phyloP scores from a whole-genome alignment of 1,140 invertebrate genomes.

The Zaprionus vittiger region DNA sequence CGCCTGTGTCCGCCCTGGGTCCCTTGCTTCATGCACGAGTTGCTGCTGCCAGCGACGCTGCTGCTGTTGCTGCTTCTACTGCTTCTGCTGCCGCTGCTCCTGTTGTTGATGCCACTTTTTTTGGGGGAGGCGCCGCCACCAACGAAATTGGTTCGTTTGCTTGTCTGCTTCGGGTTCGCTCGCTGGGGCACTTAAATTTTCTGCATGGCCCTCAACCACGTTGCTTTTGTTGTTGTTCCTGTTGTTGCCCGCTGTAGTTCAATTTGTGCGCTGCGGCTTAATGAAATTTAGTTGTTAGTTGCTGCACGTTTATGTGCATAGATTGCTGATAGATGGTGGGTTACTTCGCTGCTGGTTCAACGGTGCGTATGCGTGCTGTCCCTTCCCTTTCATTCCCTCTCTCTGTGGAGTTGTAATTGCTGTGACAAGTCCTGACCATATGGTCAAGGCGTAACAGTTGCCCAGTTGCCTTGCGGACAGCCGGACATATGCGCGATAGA shows the following conservation, averaged over 20 bases:
- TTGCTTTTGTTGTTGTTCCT: constrained; percentile 38
- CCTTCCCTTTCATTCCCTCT: neutral
- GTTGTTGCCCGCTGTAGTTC: constrained; percentile 66
- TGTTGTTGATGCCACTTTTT: constrained; percentile 47
- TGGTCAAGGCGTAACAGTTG: constrained; percentile 21
- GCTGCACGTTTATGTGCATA: constrained; percentile 77
- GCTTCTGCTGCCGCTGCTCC: constrained; percentile 32
- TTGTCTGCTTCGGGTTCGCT: constrained; percentile 45
- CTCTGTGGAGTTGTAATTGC: constrained; percentile 34
- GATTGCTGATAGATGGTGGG: constrained; percentile 48
- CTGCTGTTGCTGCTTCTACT: neutral
- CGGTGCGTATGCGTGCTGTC: constrained; percentile 34
- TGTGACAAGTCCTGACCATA: constrained; percentile 35
- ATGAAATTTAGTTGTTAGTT: constrained; percentile 82
- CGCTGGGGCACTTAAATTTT: constrained; percentile 77
- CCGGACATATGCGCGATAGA: constrained; percentile 22
- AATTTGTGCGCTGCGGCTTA: constrained; percentile 79
- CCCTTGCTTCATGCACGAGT: constrained; percentile 73
- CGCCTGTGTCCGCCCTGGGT: constrained; percentile 1
- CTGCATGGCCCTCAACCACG: constrained; percentile 52
- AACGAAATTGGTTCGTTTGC: constrained; percentile 77
- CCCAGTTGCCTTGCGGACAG: neutral
- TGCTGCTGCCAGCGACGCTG: constrained; percentile 44
- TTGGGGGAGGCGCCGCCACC: constrained; percentile 54
- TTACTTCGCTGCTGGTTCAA: constrained; percentile 12